These are phyloP conservation scores for Acipenser ruthenus DNA, from an alignment of 2,797 vertebrate genomes.

Conservation along the genomic window DNA sequence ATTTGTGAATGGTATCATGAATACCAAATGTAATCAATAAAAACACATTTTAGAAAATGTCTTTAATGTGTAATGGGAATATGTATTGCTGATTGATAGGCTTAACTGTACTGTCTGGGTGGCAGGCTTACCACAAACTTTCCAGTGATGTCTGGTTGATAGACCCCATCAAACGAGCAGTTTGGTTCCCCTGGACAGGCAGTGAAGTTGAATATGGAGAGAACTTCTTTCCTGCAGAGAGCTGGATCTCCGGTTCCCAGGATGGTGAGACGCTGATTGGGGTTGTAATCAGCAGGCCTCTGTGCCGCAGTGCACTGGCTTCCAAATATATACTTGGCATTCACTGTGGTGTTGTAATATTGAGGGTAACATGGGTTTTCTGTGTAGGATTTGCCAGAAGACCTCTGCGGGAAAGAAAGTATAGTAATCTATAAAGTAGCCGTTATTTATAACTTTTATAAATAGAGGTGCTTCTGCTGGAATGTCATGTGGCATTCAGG, in stretches of 20 bases:
- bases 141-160: conserved; percentile 75
- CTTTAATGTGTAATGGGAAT: no score
- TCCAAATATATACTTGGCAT: conserved; percentile 55
- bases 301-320: conserved; percentile 63
- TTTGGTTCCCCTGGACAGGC: conserved; percentile 51
- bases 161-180: conserved; percentile 70
- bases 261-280: conserved; percentile 46
- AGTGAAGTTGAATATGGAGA: conserved; percentile 67
- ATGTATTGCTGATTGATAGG: no score
- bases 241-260: conserved; percentile 59
- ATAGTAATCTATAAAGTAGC: no score
- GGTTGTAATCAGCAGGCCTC: conserved; percentile 47
- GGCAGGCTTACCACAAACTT: conserved; percentile 71
- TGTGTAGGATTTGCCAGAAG: conserved; percentile 33
- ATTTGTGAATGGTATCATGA: no score
- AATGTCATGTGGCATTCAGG: no score
- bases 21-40: no score
- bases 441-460: no score
- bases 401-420: conserved; percentile 41
- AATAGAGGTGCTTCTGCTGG: no score
- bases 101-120: background rate
- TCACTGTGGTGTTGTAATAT: conserved; percentile 47
- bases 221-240: conserved; percentile 60
- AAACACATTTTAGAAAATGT: no score
- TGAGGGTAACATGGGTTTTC: conserved; percentile 75